phyloP scores from a whole-genome alignment of 2,888 invertebrate genomes.

The Limnephilus lunatus region DNA sequence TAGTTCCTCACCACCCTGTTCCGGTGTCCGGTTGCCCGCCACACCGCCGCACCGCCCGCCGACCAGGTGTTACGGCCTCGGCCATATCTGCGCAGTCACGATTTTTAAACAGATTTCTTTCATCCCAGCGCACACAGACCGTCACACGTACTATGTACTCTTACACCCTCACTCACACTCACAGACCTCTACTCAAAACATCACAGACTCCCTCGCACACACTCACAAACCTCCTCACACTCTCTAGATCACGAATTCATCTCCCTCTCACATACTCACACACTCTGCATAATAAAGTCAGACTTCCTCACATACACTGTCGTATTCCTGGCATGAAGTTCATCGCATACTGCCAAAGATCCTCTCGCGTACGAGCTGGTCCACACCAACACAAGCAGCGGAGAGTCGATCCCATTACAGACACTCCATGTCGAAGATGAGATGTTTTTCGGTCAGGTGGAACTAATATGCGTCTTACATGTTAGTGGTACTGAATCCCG shows the following conservation, averaged over 20 bases:
- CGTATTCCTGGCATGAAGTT: neutral
- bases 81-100: slow-evolving; percentile 65
- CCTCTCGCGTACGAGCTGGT: neutral
- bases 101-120: slow-evolving; percentile 65
- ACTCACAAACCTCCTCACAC: neutral
- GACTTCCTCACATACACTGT: neutral
- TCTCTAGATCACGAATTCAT: neutral
- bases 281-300: neutral
- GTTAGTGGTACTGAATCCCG: neutral
- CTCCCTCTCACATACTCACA: neutral
- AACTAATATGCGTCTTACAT: slow-evolving; percentile 13
- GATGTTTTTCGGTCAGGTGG: slow-evolving; percentile 45
- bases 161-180: neutral
- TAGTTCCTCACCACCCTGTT: slow-evolving; percentile 37
- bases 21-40: slow-evolving; percentile 60
- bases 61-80: slow-evolving; percentile 67
- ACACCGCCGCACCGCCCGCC: slow-evolving; percentile 51
- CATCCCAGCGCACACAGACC: slow-evolving; percentile 41
- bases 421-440: slow-evolving; percentile 29
- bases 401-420: slow-evolving; percentile 28
- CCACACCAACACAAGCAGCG: slow-evolving; percentile 5
- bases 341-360: neutral
- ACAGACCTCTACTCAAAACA: neutral
- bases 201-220: neutral
- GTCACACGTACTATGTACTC: slow-evolving; percentile 18